Conservation (phyloP, 2,113 vertebrate species). For the Climacteris rufus region DNA sequence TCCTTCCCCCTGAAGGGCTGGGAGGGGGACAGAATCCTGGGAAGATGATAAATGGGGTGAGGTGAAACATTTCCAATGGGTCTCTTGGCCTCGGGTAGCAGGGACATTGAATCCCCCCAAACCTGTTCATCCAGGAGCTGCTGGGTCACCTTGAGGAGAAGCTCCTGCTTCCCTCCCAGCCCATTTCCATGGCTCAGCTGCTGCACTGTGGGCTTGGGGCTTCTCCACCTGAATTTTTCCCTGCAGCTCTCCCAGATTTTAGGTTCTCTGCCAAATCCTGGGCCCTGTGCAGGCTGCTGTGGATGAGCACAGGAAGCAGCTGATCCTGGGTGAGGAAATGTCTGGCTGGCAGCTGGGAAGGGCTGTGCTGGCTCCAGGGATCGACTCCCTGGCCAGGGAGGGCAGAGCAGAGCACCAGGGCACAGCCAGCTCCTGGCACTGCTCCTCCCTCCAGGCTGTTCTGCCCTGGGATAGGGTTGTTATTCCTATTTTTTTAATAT, state of each 20-base stretch:
- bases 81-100: not conserved
- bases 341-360: not conserved
- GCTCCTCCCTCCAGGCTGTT: not conserved
- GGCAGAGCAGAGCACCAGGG: not conserved
- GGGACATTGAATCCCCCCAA: not conserved
- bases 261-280: not conserved
- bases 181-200: not conserved
- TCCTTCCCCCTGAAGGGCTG: not conserved
- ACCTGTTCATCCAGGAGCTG: not conserved
- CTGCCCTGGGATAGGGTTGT: not conserved
- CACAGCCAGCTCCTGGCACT: not conserved
- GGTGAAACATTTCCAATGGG: not conserved
- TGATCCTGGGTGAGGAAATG: not conserved
- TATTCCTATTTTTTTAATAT: rapidly evolving
- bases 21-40: not conserved
- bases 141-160: not conserved
- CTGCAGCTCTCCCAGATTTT: not conserved
- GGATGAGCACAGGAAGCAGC: not conserved
- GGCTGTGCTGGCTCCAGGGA: not conserved
- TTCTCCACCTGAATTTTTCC: not conserved
- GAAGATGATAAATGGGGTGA: not conserved
- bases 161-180: not conserved
- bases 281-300: not conserved
- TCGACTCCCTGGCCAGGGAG: not conserved
- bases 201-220: not conserved